Conservation (phyloP, 1,140 invertebrate genomes). For the Colletes latitarsis region DNA sequence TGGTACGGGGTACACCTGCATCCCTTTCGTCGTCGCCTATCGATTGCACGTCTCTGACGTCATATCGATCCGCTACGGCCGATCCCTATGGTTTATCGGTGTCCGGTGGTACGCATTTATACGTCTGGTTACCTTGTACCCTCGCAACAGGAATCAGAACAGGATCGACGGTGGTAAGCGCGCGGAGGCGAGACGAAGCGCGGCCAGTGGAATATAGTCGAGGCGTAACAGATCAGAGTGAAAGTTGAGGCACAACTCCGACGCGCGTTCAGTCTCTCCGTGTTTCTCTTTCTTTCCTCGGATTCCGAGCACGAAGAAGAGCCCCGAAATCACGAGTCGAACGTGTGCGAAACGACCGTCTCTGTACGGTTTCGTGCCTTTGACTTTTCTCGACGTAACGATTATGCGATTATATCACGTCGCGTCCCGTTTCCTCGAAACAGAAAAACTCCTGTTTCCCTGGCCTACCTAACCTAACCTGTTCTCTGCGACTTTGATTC, state of each 20-base stretch:
- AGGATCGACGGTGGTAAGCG: conserved; percentile 44
- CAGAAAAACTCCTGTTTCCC: conserved; percentile 23
- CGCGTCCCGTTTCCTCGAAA: conserved; percentile 32
- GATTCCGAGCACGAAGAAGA: conserved; percentile 64
- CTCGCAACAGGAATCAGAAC: conserved; percentile 56
- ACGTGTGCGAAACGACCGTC: conserved; percentile 66
- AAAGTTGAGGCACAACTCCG: conserved; percentile 72
- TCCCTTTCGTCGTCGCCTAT: conserved; percentile 8
- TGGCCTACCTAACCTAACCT: neutral
- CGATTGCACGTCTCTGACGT: conserved; percentile 27
- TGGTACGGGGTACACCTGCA: conserved; percentile 32
- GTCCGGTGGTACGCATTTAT: conserved; percentile 37
- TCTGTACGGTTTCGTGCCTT: conserved; percentile 40
- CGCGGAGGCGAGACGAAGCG: neutral
- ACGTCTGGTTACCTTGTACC: conserved; percentile 53
- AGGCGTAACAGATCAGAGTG: conserved; percentile 71
- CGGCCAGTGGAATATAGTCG: conserved; percentile 55
- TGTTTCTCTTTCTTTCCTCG: conserved; percentile 50
- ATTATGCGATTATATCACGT: conserved; percentile 59
- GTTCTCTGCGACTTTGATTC: too few species aligned
- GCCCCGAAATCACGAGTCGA: conserved; percentile 55
- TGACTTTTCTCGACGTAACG: conserved; percentile 44
- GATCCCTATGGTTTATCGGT: conserved; percentile 22
- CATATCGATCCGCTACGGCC: conserved; percentile 13
- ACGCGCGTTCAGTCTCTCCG: conserved; percentile 49